A percentile compares a stretch with the other conserved stretches of the same genome.
Evolutionary conservation across 2,888 invertebrate genomes (phyloP).

Genomic region (Melangyna quadrimaculata): DNA sequence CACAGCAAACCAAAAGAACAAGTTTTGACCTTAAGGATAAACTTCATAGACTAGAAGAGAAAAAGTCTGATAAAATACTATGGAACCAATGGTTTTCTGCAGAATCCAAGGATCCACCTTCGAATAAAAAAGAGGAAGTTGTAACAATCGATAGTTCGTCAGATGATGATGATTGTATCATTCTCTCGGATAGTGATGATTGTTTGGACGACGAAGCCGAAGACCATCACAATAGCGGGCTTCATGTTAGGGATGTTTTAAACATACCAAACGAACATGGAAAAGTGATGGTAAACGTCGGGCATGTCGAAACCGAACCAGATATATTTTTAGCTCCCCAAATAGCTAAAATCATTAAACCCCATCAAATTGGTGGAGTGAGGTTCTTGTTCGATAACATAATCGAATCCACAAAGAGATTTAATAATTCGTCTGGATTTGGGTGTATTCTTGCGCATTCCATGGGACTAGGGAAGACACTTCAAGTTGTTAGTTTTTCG

Average conservation of each 20-base stretch:
- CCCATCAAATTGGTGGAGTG: conserved; percentile 98
- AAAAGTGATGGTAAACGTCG: conserved; percentile 95
- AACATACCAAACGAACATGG: conserved; percentile 96
- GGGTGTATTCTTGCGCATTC: conserved; percentile 99
- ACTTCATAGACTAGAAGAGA: conserved; percentile 30
- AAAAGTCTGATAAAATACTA: conserved; percentile 9
- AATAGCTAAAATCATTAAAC: conserved; percentile 94
- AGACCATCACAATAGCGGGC: conserved; percentile 94
- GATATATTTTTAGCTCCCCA: conserved; percentile 96
- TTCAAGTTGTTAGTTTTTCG: conserved; percentile 97
- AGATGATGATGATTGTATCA: conserved; percentile 92
- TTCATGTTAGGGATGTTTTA: conserved; percentile 95
- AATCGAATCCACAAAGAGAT: conserved; percentile 95
- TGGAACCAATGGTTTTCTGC: conserved; percentile 42
- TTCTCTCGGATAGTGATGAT: conserved; percentile 91
- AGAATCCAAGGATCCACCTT: conserved; percentile 46
- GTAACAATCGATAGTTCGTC: conserved; percentile 90
- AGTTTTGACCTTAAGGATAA: conserved; percentile 25
- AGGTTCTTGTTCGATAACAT: conserved; percentile 98
- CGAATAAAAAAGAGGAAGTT: conserved; percentile 75
- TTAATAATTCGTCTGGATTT: conserved; percentile 93
- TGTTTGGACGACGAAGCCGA: conserved; percentile 91
- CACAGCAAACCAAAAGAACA: not conserved
- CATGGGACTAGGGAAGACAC: conserved; percentile 99
- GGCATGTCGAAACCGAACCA: conserved; percentile 93